Evolutionary conservation across 2,113 vertebrate genomes (phyloP).

Genomic region (Rhombomys opimus): DNA sequence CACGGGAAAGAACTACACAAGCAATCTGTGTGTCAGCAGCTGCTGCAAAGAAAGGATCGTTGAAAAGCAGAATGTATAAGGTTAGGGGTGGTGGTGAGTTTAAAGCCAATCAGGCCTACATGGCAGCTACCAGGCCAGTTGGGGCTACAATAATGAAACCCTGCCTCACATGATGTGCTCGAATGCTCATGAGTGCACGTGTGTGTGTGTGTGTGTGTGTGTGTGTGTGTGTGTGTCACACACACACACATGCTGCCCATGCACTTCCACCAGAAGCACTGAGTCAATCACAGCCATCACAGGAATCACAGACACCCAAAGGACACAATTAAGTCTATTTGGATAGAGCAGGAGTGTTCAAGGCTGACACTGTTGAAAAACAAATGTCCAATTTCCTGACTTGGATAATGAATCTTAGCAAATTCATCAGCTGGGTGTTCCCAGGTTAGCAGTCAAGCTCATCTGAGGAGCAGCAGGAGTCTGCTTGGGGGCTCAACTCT

Average conservation of each 20-base stretch:
- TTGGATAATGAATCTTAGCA: background rate
- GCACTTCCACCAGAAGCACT: background rate
- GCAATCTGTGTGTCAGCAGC: background rate
- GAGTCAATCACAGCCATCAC: background rate
- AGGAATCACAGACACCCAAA: background rate
- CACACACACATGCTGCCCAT: background rate
- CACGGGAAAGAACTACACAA: background rate
- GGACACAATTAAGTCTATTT: constrained; percentile 16
- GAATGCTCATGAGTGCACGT: too few species aligned
- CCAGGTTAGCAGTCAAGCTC: background rate
- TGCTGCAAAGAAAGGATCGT: background rate
- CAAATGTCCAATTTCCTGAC: constrained; percentile 1
- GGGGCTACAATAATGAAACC: background rate
- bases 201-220: fast-evolving
- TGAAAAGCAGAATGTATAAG: background rate
- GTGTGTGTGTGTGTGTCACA: background rate
- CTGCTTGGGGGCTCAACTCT: background rate
- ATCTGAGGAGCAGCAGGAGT: constrained; percentile 6
- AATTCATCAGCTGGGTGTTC: background rate
- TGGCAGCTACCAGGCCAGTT: background rate
- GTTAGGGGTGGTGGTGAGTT: background rate
- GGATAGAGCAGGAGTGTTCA: background rate
- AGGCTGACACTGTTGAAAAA: background rate
- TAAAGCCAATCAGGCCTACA: background rate
- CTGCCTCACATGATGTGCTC: background rate